These are phyloP conservation scores for Drosophila subobscura DNA, from an alignment of 1,140 invertebrate genomes.

Conservation along the genomic window DNA sequence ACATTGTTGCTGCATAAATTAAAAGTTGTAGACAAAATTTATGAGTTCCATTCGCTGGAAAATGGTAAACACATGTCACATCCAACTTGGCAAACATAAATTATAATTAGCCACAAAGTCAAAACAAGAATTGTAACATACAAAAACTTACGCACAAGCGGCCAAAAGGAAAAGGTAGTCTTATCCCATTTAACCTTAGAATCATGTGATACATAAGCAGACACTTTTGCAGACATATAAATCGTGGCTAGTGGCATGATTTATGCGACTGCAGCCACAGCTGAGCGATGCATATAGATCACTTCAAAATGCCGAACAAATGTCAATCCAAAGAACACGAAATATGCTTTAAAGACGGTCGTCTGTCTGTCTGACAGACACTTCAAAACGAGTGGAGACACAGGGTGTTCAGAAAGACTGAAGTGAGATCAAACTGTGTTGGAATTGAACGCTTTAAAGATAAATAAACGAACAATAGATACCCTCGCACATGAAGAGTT, in stretches of 20 bases:
- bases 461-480: constrained; percentile 18
- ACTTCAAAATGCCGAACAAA: constrained; percentile 66
- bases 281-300: constrained; percentile 52
- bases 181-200: constrained; percentile 66
- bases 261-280: constrained; percentile 58
- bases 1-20: constrained; percentile 31
- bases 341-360: constrained; percentile 7
- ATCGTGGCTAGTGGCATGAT: constrained; percentile 58
- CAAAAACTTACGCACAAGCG: constrained; percentile 62
- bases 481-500: background rate
- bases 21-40: constrained; percentile 38
- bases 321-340: constrained; percentile 62
- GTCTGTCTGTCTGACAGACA: constrained; percentile 38
- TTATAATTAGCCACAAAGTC: constrained; percentile 74
- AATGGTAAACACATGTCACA: constrained; percentile 56
- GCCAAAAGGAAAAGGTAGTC: constrained; percentile 42
- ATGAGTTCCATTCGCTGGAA: constrained; percentile 42
- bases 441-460: constrained; percentile 12
- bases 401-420: too few relatives aligned
- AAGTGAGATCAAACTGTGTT: constrained; percentile 42
- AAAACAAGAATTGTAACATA: constrained; percentile 54
- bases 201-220: constrained; percentile 8
- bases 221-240: constrained; percentile 48
- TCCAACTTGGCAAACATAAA: constrained; percentile 58
- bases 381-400: constrained; percentile 36